Evolutionary conservation across 2,888 invertebrate genomes (phyloP), one percentile per base, ranked within the genome.

Genomic region (Schizotus pectinicornis): DNA sequence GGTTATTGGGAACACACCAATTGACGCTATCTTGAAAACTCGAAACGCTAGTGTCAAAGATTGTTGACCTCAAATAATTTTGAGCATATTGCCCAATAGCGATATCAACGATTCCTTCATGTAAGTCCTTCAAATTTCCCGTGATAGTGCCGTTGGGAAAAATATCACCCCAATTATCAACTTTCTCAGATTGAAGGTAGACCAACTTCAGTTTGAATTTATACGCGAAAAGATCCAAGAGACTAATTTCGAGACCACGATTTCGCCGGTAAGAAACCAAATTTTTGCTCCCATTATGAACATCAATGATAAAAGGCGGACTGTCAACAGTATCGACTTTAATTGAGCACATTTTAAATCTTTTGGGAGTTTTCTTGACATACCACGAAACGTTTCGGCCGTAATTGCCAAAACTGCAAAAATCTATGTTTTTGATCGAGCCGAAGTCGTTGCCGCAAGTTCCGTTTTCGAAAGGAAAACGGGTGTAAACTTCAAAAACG

Each of bases 11-110:
- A 1, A 65, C 63, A n/a, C 61, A 38, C 65, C 63, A 64, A 2
- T 52, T 47, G 34, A 54, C 57, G 7, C 61, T 61, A 38, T 65
- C 65, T 53, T 64, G 65, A 11, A 65, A 45, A 46, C 63, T 63
- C 3, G 65, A 63, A 7, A 53, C n/a, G 8, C 59, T 65, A 7
- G 61, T 14, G 41, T 65, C 65, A 31, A 64, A 63, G 3, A 7
- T n/a, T 30, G 5, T 31, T n/a, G 12, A 31, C 12, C 45, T 30
- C 8, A n/a, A 9, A n/a, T 14, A 9, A 9, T 14, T n/a, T 31
- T n/a, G n/a, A 3, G 30, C 22, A 5, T 13, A 30, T 31, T 22
- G 31, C 6, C 30, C 32, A 5, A 12, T 31, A n/a, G 13, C 13
- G 9, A 41, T 41, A n/a, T 14, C 22, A 7, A n/a, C 22, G 6